A percentile compares a stretch with the other conserved stretches of the same genome.
Evolutionary conservation across 1,140 invertebrate genomes (phyloP).

Genomic region (Plectrocnemia conspersa): DNA sequence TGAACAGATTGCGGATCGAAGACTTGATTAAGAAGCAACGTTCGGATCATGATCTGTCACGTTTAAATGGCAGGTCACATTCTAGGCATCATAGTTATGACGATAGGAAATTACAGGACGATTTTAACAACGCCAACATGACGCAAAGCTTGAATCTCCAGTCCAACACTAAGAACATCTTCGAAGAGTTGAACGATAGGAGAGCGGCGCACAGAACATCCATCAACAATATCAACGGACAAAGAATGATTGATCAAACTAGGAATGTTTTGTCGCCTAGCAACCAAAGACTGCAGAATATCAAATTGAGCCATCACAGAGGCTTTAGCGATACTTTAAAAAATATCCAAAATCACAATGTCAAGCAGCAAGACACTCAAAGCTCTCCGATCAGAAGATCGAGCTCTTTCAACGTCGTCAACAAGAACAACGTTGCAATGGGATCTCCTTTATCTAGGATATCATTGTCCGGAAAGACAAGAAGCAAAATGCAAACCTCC

Average conservation of each 20-base stretch:
- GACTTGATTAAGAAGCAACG: too few relatives aligned
- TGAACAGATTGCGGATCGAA: background rate
- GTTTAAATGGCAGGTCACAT: constrained; percentile 36
- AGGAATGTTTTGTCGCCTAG: constrained; percentile 16
- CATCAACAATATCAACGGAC: background rate
- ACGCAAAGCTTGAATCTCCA: constrained; percentile 41
- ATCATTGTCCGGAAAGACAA: constrained; percentile 8
- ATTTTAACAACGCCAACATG: constrained; percentile 43
- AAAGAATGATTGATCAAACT: constrained; percentile 26
- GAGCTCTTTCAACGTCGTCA: constrained; percentile 49
- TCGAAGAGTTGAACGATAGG: background rate
- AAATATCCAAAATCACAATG: constrained; percentile 26
- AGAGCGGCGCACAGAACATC: constrained; percentile 4
- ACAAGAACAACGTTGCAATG: constrained; percentile 38
- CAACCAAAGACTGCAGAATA: constrained; percentile 21
- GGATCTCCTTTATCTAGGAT: constrained; percentile 22
- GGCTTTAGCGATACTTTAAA: constrained; percentile 40
- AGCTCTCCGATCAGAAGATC: constrained; percentile 46
- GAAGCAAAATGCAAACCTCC: constrained; percentile 13
- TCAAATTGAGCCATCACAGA: constrained; percentile 38
- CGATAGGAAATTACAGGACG: constrained; percentile 29
- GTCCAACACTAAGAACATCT: constrained; percentile 9
- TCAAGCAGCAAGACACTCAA: constrained; percentile 18
- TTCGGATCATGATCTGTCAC: background rate
- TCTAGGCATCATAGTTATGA: constrained; percentile 41